These are phyloP conservation scores for Gerris buenoi DNA, from an alignment of 1,140 invertebrate species.

Conservation along the genomic window DNA sequence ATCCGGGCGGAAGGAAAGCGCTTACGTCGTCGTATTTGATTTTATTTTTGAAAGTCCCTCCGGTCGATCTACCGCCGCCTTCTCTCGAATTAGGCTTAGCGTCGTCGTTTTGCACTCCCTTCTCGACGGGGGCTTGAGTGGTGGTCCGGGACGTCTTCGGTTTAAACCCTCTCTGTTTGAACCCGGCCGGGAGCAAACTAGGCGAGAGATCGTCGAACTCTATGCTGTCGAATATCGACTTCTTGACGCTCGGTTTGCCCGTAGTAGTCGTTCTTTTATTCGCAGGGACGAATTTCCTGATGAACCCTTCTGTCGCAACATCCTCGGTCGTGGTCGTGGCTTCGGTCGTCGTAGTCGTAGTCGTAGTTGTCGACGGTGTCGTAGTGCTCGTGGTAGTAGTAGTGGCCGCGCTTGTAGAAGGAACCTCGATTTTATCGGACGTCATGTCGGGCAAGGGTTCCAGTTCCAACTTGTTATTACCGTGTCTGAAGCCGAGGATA, in stretches of 20 bases:
- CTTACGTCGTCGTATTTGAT: slow-evolving; percentile 39
- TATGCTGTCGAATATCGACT: slow-evolving; percentile 35
- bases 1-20: slow-evolving; percentile 48
- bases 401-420: slow-evolving; percentile 25
- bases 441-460: slow-evolving; percentile 36
- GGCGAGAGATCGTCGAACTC: slow-evolving; percentile 41
- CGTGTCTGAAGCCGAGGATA: slow-evolving; percentile 40
- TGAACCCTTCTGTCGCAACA: slow-evolving; percentile 32
- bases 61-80: slow-evolving; percentile 15
- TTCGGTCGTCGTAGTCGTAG: slow-evolving; percentile 27
- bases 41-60: slow-evolving; percentile 25
- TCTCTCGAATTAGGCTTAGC: slow-evolving; percentile 12
- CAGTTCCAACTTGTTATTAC: slow-evolving; percentile 30
- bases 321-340: slow-evolving; percentile 33
- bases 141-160: slow-evolving; percentile 36
- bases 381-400: slow-evolving; percentile 24
- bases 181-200: slow-evolving; percentile 43
- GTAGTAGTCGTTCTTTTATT: slow-evolving; percentile 35
- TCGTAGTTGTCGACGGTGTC: slow-evolving; percentile 16
- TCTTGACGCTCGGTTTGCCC: slow-evolving; percentile 28
- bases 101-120: slow-evolving; percentile 23
- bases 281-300: slow-evolving; percentile 48
- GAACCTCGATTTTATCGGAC: slow-evolving; percentile 32
- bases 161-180: slow-evolving; percentile 33
- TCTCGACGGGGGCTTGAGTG: slow-evolving; percentile 17